phyloP scores from a whole-genome alignment of 2,797 vertebrate genomes.

The Catharus ustulatus region DNA sequence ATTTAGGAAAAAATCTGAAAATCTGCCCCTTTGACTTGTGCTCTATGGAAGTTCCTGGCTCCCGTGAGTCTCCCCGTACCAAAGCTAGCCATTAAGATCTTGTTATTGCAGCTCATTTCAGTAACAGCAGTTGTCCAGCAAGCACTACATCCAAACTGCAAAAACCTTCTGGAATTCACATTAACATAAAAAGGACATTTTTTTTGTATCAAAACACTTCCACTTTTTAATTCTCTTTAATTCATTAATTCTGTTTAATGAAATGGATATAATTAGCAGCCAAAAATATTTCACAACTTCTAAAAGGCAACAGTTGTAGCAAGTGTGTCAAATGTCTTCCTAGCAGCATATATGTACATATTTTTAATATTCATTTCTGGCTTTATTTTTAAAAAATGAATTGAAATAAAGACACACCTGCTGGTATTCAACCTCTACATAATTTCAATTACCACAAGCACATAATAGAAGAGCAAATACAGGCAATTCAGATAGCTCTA shows the following conservation, averaged over 20 bases:
- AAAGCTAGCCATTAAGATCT: slow-evolving; percentile 26
- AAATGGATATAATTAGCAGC: not conserved
- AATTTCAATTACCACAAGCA: slow-evolving; percentile 25
- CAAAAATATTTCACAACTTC: slow-evolving; percentile 7
- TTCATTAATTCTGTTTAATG: not conserved
- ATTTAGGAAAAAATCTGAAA: slow-evolving; percentile 46
- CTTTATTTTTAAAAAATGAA: not conserved
- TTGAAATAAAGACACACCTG: not conserved
- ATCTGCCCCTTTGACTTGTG: slow-evolving; percentile 32
- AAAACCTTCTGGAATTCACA: slow-evolving; percentile 37
- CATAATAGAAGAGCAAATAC: slow-evolving; percentile 20
- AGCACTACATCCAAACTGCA: not conserved
- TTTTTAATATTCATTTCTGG: not conserved
- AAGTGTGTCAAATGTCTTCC: not conserved
- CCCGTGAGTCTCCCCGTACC: slow-evolving; percentile 47
- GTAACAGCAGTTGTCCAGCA: slow-evolving; percentile 31
- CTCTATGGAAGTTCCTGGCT: slow-evolving; percentile 56
- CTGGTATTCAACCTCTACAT: not conserved
- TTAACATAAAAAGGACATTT: slow-evolving; percentile 38
- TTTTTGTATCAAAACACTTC: not conserved
- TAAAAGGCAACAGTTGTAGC: not conserved
- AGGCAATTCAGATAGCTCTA: not conserved
- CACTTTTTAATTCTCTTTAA: not conserved
- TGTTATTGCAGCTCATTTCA: slow-evolving; percentile 49
- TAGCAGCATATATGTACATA: not conserved